Percentiles rank a stretch among this genome's conserved stretches.
Evolutionary conservation across 2,888 invertebrate species (phyloP).

Genomic region (Hemithea aestivaria): DNA sequence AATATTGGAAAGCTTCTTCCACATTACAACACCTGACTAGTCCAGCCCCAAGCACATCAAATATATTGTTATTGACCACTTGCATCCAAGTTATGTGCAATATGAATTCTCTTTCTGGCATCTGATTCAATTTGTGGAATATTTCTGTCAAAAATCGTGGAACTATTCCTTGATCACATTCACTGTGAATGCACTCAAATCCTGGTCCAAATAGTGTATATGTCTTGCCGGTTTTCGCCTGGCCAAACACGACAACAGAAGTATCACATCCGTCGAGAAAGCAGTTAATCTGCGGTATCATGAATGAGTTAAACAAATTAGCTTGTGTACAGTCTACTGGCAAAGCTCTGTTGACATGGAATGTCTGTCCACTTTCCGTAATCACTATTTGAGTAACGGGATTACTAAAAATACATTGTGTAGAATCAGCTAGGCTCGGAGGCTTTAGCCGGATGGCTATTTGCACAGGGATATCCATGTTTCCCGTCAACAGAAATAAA

Average conservation of each 20-base stretch:
- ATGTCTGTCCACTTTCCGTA: slow-evolving; percentile 79
- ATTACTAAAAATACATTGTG: slow-evolving; percentile 80
- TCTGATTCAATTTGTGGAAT: slow-evolving; percentile 82
- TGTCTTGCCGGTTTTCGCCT: slow-evolving; percentile 84
- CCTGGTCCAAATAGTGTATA: slow-evolving; percentile 85
- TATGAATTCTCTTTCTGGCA: slow-evolving; percentile 82
- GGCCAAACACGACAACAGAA: slow-evolving; percentile 85
- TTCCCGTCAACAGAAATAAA: slow-evolving; percentile 12
- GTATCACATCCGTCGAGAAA: slow-evolving; percentile 87
- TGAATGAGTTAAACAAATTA: slow-evolving; percentile 81
- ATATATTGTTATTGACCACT: slow-evolving; percentile 83
- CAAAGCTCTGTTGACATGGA: slow-evolving; percentile 72
- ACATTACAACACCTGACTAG: slow-evolving; percentile 80
- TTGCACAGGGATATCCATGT: slow-evolving; percentile 86
- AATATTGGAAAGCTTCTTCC: slow-evolving; percentile 84
- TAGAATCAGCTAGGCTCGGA: slow-evolving; percentile 74
- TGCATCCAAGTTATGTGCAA: slow-evolving; percentile 87
- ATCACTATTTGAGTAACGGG: slow-evolving; percentile 79
- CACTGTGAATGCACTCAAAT: slow-evolving; percentile 78
- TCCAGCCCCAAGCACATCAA: slow-evolving; percentile 78
- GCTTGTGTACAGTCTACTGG: slow-evolving; percentile 82
- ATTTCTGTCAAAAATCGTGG: slow-evolving; percentile 86
- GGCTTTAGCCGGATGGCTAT: slow-evolving; percentile 84
- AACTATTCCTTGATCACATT: slow-evolving; percentile 85
- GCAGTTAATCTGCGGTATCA: slow-evolving; percentile 82